Percentiles rank a stretch among this genome's conserved stretches.
Conservation (phyloP, 2,797 vertebrate species). For the Galagoides demidoff region DNA sequence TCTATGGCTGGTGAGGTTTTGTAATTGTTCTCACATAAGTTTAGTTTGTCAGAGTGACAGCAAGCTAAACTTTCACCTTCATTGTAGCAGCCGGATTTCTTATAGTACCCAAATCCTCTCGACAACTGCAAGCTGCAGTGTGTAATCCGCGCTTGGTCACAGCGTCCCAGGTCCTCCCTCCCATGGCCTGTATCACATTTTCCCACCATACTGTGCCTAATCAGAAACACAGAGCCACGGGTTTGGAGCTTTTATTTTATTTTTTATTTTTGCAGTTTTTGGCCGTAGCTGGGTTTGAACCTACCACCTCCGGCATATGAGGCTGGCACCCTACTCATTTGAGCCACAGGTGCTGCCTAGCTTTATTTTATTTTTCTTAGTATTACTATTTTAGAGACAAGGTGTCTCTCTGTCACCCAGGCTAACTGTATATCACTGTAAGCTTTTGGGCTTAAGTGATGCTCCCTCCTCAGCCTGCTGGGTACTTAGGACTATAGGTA, state of each 20-base stretch:
- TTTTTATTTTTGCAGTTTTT: background rate
- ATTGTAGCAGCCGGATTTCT: background rate
- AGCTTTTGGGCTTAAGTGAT: background rate
- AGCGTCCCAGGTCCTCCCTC: background rate
- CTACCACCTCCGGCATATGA: no score
- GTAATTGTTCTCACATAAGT: background rate
- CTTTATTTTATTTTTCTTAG: background rate
- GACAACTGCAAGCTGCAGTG: background rate
- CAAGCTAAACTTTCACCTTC: constrained; percentile 37
- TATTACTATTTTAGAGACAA: background rate
- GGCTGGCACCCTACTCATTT: no score
- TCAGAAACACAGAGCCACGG: background rate
- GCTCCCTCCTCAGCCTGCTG: background rate
- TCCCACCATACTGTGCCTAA: background rate
- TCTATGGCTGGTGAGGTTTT: background rate
- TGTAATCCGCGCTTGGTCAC: background rate
- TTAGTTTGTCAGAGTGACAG: background rate
- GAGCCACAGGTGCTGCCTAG: background rate
- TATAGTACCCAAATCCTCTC: background rate
- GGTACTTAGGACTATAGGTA: background rate
- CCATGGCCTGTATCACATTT: background rate
- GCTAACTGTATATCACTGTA: background rate
- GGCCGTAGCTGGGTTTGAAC: no score
- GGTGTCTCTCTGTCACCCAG: background rate
- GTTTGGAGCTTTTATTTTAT: background rate